Conservation (phyloP, 1,140 invertebrate species). For the Bombus huntii region DNA sequence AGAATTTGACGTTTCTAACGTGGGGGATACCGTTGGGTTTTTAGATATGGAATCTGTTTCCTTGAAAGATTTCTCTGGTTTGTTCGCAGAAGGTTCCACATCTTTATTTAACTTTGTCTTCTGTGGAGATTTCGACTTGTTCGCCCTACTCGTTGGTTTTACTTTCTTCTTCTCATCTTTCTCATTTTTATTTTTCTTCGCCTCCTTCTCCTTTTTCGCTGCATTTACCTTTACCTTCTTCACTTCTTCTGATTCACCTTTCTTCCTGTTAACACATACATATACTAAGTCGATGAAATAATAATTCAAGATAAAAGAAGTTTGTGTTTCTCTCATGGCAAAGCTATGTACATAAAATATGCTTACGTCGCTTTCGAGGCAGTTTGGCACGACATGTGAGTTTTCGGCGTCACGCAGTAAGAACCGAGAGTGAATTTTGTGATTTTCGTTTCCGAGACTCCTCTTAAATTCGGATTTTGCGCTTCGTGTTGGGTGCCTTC, state of each 20-base stretch:
- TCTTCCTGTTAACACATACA: not conserved
- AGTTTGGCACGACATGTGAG: conserved; percentile 54
- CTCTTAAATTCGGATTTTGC: not conserved
- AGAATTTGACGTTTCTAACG: not conserved
- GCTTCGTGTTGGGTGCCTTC: not conserved
- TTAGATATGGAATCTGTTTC: not conserved
- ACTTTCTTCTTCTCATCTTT: not conserved
- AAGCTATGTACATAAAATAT: too few relatives aligned
- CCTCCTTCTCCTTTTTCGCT: not conserved
- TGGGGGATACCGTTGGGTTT: too few relatives aligned
- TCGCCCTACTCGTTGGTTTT: too few relatives aligned
- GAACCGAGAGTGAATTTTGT: conserved; percentile 64
- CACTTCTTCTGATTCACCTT: too few relatives aligned
- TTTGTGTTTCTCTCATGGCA: not conserved
- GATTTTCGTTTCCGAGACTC: conserved; percentile 47
- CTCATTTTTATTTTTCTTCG: not conserved
- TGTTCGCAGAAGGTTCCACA: not conserved
- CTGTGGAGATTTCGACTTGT: not conserved
- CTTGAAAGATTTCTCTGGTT: not conserved
- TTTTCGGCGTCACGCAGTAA: conserved; percentile 56
- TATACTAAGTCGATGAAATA: not conserved
- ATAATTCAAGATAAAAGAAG: not conserved
- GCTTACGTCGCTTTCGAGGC: conserved; percentile 8
- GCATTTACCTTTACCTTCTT: not conserved
- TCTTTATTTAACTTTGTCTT: not conserved